Percentiles rank a stretch among this genome's conserved stretches.
Conservation (phyloP, 2,888 invertebrate genomes). For the Rosalia funebris region DNA sequence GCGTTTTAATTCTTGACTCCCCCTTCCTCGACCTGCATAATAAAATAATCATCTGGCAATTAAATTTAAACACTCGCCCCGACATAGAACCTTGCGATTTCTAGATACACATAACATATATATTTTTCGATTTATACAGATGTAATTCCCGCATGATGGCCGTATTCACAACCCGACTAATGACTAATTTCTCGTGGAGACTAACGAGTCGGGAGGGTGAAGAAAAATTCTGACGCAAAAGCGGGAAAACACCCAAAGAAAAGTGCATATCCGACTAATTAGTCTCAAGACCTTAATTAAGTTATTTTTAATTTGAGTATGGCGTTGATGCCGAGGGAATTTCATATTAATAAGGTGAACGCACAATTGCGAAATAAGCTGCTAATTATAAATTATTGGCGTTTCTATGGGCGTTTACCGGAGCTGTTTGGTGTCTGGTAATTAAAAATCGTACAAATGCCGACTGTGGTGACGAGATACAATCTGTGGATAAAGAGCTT, state of each 20-base stretch:
- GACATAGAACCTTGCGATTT: background rate
- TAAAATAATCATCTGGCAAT: constrained; percentile 3
- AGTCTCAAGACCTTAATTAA: constrained; percentile 75
- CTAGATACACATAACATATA: constrained; percentile 1
- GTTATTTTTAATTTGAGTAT: constrained; percentile 69
- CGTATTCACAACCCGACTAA: background rate
- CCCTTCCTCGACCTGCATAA: too few species aligned
- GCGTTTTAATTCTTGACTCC: too few species aligned
- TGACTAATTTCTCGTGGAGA: background rate
- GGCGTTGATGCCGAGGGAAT: constrained; percentile 7
- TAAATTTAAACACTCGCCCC: background rate
- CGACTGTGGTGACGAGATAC: too few species aligned
- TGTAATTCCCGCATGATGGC: background rate
- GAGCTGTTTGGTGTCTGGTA: background rate
- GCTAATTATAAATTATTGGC: constrained; percentile 15
- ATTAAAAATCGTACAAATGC: background rate
- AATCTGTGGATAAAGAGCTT: too few species aligned
- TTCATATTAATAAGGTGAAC: constrained; percentile 3
- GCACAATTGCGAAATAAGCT: background rate
- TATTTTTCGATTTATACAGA: background rate
- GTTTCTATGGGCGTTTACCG: background rate
- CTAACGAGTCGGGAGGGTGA: background rate
- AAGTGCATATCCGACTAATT: constrained; percentile 68
- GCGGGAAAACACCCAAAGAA: constrained; percentile 50
- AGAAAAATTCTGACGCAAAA: background rate